Conservation (phyloP, 1,140 invertebrate genomes). For the Drosophila ogumai region DNA sequence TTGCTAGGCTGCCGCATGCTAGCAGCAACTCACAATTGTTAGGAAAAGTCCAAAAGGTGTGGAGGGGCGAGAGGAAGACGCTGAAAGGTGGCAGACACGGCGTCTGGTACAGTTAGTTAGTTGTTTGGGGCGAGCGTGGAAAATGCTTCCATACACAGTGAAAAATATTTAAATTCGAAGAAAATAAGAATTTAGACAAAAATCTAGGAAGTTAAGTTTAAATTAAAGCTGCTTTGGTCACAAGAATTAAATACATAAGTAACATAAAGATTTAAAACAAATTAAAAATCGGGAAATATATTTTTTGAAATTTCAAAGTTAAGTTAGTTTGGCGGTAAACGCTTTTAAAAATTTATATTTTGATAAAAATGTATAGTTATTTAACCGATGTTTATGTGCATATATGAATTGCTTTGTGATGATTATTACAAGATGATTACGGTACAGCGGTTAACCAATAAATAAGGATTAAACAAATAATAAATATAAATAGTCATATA, state of each 20-base stretch:
- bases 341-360: too few species aligned
- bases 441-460: too few species aligned
- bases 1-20: slow-evolving; percentile 64
- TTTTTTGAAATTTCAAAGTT: too few species aligned
- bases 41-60: slow-evolving; percentile 39
- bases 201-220: not conserved
- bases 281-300: too few species aligned
- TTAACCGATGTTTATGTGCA: too few species aligned
- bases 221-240: not conserved
- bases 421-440: too few species aligned
- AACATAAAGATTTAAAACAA: not conserved
- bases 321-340: too few species aligned
- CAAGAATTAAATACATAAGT: not conserved
- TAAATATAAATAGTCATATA: too few species aligned
- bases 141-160: slow-evolving; percentile 10
- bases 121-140: slow-evolving; percentile 12
- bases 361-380: too few species aligned
- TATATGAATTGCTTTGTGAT: too few species aligned
- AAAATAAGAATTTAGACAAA: too few species aligned
- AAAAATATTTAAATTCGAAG: not conserved
- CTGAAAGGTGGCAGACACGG: slow-evolving; percentile 47
- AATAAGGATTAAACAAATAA: too few species aligned
- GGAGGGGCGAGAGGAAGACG: slow-evolving; percentile 10
- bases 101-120: slow-evolving; percentile 54
- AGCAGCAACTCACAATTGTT: slow-evolving; percentile 50